Percentiles rank a stretch among this genome's conserved stretches.
Conservation (phyloP, 2,797 vertebrate species). For the Myripristis jacobus region DNA sequence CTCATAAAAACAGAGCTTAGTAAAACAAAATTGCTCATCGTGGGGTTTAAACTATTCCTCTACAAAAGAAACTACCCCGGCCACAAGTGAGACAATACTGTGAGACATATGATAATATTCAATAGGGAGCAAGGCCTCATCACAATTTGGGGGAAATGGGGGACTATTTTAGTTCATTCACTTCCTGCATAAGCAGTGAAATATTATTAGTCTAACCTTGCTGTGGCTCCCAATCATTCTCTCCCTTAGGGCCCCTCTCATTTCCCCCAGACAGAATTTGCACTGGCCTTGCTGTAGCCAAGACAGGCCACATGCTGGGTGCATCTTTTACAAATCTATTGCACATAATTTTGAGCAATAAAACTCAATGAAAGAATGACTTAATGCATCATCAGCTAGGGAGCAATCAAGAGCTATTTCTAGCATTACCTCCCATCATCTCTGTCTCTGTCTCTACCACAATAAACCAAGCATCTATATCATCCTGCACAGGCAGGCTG, state of each 20-base stretch:
- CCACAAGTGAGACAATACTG: slow-evolving; percentile 71
- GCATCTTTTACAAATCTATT: slow-evolving; percentile 41
- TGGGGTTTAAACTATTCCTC: slow-evolving; percentile 68
- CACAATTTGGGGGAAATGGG: slow-evolving; percentile 58
- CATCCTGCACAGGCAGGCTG: not conserved
- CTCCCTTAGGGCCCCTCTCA: slow-evolving; percentile 42
- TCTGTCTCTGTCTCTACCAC: not conserved
- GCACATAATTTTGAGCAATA: slow-evolving; percentile 15
- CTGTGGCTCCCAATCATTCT: slow-evolving; percentile 53
- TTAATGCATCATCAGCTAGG: no score
- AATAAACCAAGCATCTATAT: not conserved
- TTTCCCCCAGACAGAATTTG: slow-evolving; percentile 16
- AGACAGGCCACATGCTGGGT: not conserved
- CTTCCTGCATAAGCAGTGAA: slow-evolving; percentile 68
- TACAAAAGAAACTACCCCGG: slow-evolving; percentile 59
- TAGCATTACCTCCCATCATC: no score
- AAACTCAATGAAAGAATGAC: slow-evolving; percentile 13
- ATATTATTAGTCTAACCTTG: slow-evolving; percentile 64
- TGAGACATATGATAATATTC: slow-evolving; percentile 71
- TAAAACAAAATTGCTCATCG: slow-evolving; percentile 77
- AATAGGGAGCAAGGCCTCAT: slow-evolving; percentile 34
- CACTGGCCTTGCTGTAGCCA: slow-evolving; percentile 21
- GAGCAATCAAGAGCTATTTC: no score
- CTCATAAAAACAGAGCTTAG: slow-evolving; percentile 74
- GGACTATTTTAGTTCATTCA: slow-evolving; percentile 63